phyloP scores from a whole-genome alignment of 2,797 vertebrate species.

The Pteronotus mesoamericanus region DNA sequence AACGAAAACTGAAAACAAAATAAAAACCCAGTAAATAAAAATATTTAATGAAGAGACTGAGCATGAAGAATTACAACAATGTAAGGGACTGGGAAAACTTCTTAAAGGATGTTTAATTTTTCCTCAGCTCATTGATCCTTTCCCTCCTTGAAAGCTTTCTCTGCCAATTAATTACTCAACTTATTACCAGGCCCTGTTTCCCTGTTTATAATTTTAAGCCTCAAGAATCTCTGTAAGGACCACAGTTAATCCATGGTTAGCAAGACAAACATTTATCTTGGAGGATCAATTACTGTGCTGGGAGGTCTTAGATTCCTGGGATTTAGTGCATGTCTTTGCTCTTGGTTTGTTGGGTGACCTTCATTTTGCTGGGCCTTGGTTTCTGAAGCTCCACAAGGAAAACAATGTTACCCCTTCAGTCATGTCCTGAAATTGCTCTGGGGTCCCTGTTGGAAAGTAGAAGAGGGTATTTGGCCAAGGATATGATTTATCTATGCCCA shows the following conservation, averaged over 20 bases:
- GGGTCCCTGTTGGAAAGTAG: neutral
- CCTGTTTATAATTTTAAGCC: constrained; percentile 9
- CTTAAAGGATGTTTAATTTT: constrained; percentile 30
- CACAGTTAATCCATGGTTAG: constrained; percentile 30
- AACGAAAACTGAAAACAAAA: constrained; percentile 46
- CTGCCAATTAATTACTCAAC: constrained; percentile 40
- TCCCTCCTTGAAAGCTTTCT: constrained; percentile 14
- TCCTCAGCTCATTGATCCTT: constrained; percentile 44
- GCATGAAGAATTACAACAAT: constrained; percentile 49
- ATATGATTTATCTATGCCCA: constrained; percentile 35
- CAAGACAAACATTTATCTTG: constrained; percentile 61
- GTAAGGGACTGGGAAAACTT: neutral
- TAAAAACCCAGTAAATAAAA: constrained; percentile 56
- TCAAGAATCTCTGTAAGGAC: constrained; percentile 36
- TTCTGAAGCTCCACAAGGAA: constrained; percentile 7
- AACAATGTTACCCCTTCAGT: neutral
- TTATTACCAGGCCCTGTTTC: neutral
- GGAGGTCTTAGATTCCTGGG: constrained; percentile 55
- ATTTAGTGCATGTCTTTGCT: neutral
- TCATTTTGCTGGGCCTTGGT: neutral
- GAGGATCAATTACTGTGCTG: neutral
- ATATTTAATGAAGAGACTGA: constrained; percentile 33
- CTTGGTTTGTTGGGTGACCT: constrained; percentile 35
- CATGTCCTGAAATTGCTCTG: neutral
- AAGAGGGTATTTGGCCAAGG: constrained; percentile 31